Evolutionary conservation across 2,888 invertebrate species (phyloP).

Genomic region (Pseudococcus jackbeardsleyi): DNA sequence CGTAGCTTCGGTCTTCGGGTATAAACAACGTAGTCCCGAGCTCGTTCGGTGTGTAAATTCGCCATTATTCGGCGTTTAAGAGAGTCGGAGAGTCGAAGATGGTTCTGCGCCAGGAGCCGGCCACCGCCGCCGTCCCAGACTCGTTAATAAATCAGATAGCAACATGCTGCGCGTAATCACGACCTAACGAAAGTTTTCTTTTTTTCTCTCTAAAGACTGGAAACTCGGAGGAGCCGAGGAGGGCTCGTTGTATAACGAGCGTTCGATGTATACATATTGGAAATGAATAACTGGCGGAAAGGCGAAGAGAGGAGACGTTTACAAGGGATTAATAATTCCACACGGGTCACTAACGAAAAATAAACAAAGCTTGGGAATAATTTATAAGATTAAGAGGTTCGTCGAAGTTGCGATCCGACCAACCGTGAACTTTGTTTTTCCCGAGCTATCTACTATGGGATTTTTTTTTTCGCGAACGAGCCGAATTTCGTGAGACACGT

Average conservation of each 20-base stretch:
- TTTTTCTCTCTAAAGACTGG: neutral
- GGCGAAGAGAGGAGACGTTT: neutral
- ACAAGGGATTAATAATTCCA: neutral
- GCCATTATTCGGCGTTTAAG: constrained; percentile 24
- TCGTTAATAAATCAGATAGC: neutral
- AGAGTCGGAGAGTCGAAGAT: neutral
- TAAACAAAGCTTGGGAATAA: neutral
- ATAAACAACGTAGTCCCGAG: too few species aligned
- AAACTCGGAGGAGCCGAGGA: neutral
- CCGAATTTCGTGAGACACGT: neutral
- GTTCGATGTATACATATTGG: neutral
- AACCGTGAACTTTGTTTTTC: neutral
- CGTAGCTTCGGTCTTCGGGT: too few species aligned
- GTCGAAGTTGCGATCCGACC: neutral
- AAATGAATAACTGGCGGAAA: neutral
- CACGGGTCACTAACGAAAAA: constrained; percentile 13
- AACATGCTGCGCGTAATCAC: neutral
- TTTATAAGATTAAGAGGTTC: constrained; percentile 2
- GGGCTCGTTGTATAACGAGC: neutral
- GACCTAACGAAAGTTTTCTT: neutral
- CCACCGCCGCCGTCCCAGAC: neutral
- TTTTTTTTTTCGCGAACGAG: too few species aligned
- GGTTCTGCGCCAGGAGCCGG: neutral
- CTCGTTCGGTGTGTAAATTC: neutral
- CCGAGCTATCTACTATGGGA: neutral